phyloP scores from a whole-genome alignment of 2,113 vertebrate genomes.

The Cyphomyrus plagiostoma region DNA sequence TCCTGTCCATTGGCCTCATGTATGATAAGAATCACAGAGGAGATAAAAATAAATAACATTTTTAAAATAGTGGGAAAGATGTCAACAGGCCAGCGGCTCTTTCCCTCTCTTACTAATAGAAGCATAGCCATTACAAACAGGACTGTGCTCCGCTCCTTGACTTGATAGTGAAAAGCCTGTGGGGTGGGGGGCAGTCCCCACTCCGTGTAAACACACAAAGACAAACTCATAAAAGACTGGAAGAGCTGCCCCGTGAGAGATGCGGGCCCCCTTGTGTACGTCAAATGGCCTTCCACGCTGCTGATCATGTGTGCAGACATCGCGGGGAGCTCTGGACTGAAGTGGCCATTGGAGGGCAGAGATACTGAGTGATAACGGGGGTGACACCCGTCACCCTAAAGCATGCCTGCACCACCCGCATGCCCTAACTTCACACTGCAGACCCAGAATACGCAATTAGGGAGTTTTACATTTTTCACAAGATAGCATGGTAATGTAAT shows the following conservation, averaged over 20 bases:
- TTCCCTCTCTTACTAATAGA: not conserved
- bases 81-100: not conserved
- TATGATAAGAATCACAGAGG: not conserved
- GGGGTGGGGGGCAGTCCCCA: not conserved
- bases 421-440: not conserved
- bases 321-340: not conserved
- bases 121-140: not conserved
- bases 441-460: not conserved
- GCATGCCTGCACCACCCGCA: not conserved
- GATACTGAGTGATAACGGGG: not conserved
- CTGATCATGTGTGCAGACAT: not conserved
- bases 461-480: not conserved
- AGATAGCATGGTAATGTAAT: not conserved
- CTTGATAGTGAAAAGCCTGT: not conserved
- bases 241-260: not conserved
- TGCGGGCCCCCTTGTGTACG: not conserved
- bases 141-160: not conserved
- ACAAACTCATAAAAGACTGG: not conserved
- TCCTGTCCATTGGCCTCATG: not conserved
- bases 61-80: not conserved
- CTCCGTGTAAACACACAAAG: not conserved
- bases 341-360: not conserved
- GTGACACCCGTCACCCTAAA: not conserved
- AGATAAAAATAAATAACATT: not conserved
- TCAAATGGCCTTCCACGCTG: not conserved